Conservation (phyloP, 2,797 vertebrate genomes). For the Onychomys arenicola region DNA sequence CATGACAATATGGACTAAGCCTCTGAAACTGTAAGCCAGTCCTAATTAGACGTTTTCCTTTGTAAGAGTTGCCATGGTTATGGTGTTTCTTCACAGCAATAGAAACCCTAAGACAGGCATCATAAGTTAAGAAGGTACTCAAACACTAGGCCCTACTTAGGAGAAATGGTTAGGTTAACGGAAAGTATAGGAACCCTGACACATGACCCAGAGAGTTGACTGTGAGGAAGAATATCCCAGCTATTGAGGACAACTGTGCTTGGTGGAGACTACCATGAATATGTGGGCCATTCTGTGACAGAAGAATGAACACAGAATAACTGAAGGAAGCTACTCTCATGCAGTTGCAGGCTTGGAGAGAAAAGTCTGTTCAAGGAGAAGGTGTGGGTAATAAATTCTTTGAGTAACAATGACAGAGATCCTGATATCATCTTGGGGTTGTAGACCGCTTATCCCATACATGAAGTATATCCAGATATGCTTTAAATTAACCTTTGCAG, state of each 20-base stretch:
- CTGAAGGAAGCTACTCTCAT: neutral
- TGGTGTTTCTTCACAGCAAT: neutral
- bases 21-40: neutral
- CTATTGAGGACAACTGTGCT: neutral
- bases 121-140: neutral
- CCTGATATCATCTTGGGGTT: neutral
- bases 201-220: neutral
- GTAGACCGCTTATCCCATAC: neutral
- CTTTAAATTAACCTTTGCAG: slow-evolving; percentile 10
- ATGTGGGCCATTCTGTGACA: neutral
- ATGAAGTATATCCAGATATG: neutral
- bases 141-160: neutral
- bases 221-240: neutral
- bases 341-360: neutral
- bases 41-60: neutral
- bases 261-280: neutral
- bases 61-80: neutral
- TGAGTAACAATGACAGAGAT: neutral
- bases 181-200: neutral
- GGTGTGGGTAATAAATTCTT: neutral
- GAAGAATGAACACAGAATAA: no score
- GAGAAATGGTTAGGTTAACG: neutral
- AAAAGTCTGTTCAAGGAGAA: neutral
- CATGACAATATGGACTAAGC: neutral
- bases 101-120: neutral